Base-by-base conservation (phyloP, 2,888 invertebrate species). In the Drosophila cognata region DNA sequence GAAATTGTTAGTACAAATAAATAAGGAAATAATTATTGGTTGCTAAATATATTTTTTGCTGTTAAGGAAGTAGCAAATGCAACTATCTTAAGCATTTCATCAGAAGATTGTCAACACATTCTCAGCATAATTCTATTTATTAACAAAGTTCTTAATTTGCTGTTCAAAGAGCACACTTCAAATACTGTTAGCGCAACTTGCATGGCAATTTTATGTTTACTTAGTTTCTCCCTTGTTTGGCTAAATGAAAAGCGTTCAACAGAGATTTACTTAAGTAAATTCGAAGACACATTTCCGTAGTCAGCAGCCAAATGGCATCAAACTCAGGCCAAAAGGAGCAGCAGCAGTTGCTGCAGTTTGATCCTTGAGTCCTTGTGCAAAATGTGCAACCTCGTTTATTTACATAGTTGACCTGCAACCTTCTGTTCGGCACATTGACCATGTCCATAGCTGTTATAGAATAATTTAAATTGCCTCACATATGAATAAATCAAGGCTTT, bases 231-330 rank as follows among this genome's bases (percentile, higher is more conserved):
- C 43, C 60, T 38, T 28, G 55, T 6, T 43, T 61, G 33, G 72
- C 64, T 73, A 77, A 87, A 82, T 88, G 81, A 82, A 90, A 77
- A 80, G 77, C 72, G 72, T 82, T 88, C 75, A 77, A 79, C 74
- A 79, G 75, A 84, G 83, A 81, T 89, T 90, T 75, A 74, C 76
- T 86, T 85, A 77, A 74, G 74, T 50, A 85, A 87, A 81, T 74
- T 71, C 73, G 57, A 76, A 74, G 72, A 74, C 81, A 71, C 71
- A 74, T 79, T 78, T 86, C 71, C 73, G 68, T 28, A 67, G 68
- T 67, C 31, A 60, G 38, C 66, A 51, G 65, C 36, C 64, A 64
- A 31, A 41, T 59, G 35, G 51, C 31, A n/a, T 28, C 25, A 25
- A 4, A 46, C 43, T 38, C 36, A 11, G 21, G 28, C 38, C 21